Conservation (phyloP, 2,797 vertebrate genomes). For the Aratinga solstitialis region DNA sequence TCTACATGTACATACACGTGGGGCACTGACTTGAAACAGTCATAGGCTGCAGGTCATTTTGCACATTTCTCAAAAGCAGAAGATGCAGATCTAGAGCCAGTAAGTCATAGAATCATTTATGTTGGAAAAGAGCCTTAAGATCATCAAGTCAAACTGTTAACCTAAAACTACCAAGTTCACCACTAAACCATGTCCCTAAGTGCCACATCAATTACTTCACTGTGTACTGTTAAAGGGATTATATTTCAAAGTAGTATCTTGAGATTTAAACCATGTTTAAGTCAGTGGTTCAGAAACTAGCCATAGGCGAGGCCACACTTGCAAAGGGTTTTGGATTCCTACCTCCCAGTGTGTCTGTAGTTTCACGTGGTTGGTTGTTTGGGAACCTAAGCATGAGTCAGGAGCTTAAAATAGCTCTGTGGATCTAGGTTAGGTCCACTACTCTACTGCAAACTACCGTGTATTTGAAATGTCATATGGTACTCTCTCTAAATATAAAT, state of each 20-base stretch:
- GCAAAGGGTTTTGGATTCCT: not conserved
- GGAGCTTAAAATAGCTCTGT: not conserved
- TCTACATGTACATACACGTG: not conserved
- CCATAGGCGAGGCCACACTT: not conserved
- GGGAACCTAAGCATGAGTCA: not conserved
- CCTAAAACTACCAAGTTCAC: not conserved
- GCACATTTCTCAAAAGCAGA: not conserved
- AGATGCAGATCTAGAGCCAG: not conserved
- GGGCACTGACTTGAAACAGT: not conserved
- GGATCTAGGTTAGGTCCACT: not conserved
- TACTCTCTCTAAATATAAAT: not conserved
- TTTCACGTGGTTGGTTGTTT: not conserved
- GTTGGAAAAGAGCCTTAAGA: not conserved
- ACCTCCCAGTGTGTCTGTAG: not conserved
- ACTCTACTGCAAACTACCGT: not conserved
- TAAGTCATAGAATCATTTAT: not conserved
- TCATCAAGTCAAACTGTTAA: not conserved
- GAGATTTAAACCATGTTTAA: not conserved
- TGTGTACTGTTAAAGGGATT: not conserved
- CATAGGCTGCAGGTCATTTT: not conserved
- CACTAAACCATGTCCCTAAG: not conserved
- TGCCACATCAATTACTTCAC: rapidly evolving
- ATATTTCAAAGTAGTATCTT: not conserved
- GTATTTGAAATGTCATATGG: not conserved
- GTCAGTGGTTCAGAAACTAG: not conserved